A percentile compares a stretch with the other conserved stretches of the same genome.
Conservation (phyloP, 2,797 vertebrate genomes). For the Peromyscus nudipes region DNA sequence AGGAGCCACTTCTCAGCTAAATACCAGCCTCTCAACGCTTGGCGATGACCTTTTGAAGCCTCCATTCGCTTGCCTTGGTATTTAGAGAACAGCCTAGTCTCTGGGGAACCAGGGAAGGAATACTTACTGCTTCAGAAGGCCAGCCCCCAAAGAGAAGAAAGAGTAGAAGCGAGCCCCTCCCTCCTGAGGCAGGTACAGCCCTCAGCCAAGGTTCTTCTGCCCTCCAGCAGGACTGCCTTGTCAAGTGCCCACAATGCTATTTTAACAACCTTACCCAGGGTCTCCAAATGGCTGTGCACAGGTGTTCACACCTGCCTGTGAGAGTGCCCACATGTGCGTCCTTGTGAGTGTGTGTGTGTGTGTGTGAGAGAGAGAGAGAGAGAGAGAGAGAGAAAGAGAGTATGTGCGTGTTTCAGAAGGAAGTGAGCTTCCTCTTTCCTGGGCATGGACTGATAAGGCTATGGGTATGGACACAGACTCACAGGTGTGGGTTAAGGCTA, state of each 20-base stretch:
- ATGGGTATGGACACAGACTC: background rate
- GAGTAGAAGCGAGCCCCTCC: conserved; percentile 23
- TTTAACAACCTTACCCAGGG: conserved; percentile 48
- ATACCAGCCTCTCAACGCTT: conserved; percentile 85
- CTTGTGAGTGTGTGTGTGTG: background rate
- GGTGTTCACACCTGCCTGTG: background rate
- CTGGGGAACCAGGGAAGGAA: conserved; percentile 80
- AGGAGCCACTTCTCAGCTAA: conserved; percentile 75
- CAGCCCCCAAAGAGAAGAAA: conserved; percentile 69
- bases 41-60: conserved; percentile 85
- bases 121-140: conserved; percentile 85
- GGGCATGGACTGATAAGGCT: fast-evolving
- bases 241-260: background rate
- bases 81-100: conserved; percentile 84
- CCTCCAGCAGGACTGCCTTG: background rate
- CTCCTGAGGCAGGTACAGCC: background rate
- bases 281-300: background rate
- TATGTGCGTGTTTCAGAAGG: background rate
- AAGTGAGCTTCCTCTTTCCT: fast-evolving
- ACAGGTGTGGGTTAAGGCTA: too few relatives aligned
- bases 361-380: too few relatives aligned
- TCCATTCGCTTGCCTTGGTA: conserved; percentile 81
- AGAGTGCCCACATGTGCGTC: background rate
- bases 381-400: too few relatives aligned
- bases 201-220: background rate